Percentiles rank a stretch among this genome's conserved stretches.
phyloP scores from a whole-genome alignment of 1,140 invertebrate species.

The Bombus fervidus region DNA sequence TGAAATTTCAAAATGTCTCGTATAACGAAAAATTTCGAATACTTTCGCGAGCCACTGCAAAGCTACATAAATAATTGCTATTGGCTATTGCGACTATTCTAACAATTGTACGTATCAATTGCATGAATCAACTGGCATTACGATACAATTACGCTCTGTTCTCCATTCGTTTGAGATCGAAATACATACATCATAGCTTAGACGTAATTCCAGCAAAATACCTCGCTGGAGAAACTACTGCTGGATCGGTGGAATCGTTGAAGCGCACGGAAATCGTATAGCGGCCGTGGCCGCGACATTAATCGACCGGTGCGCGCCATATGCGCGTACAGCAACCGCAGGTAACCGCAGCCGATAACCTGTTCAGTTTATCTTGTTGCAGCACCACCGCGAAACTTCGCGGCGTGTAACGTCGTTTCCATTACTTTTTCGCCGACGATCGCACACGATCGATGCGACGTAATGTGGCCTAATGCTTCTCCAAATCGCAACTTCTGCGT shows the following conservation, averaged over 20 bases:
- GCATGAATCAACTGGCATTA: not conserved
- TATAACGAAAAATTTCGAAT: no score
- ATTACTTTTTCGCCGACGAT: slow-evolving; percentile 7
- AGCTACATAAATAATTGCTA: not conserved
- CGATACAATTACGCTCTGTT: not conserved
- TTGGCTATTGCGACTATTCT: not conserved
- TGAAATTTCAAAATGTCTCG: no score
- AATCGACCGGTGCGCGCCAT: slow-evolving; percentile 34
- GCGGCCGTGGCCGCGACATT: slow-evolving; percentile 30
- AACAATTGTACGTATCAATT: not conserved
- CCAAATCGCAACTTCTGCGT: not conserved
- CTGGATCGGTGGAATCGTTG: not conserved
- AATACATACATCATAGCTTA: not conserved
- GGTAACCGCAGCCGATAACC: slow-evolving; percentile 45
- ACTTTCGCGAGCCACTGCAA: no score
- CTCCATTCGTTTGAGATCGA: not conserved
- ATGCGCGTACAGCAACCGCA: slow-evolving; percentile 21
- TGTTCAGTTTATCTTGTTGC: slow-evolving; percentile 27
- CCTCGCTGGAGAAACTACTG: no score
- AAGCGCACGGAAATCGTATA: not conserved
- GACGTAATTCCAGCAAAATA: not conserved
- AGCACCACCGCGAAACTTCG: not conserved
- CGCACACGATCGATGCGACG: not conserved
- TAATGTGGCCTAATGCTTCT: not conserved
- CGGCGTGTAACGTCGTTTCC: not conserved